These are phyloP conservation scores for Apotomis capreana DNA, from an alignment of 2,888 invertebrate species.

Conservation along the genomic window DNA sequence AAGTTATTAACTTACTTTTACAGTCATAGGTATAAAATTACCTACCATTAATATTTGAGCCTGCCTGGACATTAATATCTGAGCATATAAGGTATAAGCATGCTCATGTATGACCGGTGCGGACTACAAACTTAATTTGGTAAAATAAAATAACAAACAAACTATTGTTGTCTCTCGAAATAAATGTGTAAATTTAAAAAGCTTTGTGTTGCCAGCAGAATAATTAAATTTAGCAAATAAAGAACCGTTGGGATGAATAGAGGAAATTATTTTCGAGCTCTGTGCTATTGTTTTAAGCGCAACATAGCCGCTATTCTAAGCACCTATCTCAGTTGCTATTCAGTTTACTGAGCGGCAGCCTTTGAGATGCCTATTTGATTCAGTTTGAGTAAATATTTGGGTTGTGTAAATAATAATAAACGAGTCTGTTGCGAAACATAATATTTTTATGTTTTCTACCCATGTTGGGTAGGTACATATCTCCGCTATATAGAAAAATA, in stretches of 20 bases:
- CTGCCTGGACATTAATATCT: no score
- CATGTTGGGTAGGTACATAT: no score
- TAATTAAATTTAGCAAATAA: constrained; percentile 59
- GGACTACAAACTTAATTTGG: no score
- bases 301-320: constrained; percentile 11
- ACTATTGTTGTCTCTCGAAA: constrained; percentile 48
- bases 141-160: constrained; percentile 16
- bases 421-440: neutral
- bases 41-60: no score
- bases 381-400: no score
- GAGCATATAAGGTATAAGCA: no score
- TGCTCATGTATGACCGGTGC: neutral
- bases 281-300: constrained; percentile 44
- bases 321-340: neutral
- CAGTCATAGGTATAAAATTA: no score
- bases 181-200: constrained; percentile 53
- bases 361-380: neutral
- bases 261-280: constrained; percentile 50
- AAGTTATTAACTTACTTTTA: no score
- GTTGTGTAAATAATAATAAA: no score
- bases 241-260: constrained; percentile 46
- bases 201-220: constrained; percentile 58
- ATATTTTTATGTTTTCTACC: neutral
- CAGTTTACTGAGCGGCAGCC: neutral
- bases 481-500: no score